Evolutionary conservation across 2,113 vertebrate species (phyloP).

Genomic region (Albula goreensis): DNA sequence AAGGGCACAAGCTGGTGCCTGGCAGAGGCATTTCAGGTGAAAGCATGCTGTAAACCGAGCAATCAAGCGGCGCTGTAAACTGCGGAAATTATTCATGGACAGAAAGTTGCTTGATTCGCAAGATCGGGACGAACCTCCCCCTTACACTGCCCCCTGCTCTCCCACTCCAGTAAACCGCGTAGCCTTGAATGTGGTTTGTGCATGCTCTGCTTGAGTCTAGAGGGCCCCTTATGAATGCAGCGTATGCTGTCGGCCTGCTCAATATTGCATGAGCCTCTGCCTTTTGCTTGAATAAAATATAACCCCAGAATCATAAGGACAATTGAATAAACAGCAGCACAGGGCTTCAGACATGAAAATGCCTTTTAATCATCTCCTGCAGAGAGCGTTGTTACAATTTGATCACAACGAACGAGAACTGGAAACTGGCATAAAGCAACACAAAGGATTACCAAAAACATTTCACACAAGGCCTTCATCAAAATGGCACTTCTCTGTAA

Average conservation of each 20-base stretch:
- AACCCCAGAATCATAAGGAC: constrained; percentile 64
- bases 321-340: constrained; percentile 68
- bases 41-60: neutral
- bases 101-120: constrained; percentile 57
- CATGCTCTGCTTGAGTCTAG: constrained; percentile 36
- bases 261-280: constrained; percentile 70
- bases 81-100: constrained; percentile 68
- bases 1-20: neutral
- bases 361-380: constrained; percentile 55
- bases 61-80: constrained; percentile 43
- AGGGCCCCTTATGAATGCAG: constrained; percentile 55
- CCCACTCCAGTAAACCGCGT: constrained; percentile 18
- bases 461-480: constrained; percentile 36
- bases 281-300: constrained; percentile 72
- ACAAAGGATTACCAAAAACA: constrained; percentile 51
- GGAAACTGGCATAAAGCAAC: constrained; percentile 43
- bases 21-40: neutral
- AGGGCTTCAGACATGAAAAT: constrained; percentile 52
- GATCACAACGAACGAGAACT: constrained; percentile 60
- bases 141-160: constrained; percentile 34
- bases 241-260: constrained; percentile 59
- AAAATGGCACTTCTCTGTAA: constrained; percentile 35
- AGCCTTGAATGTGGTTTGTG: constrained; percentile 35
- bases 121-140: constrained; percentile 52
- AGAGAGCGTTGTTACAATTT: constrained; percentile 50